phyloP scores from a whole-genome alignment of 2,113 vertebrate genomes.

The Ornithorhynchus anatinus region DNA sequence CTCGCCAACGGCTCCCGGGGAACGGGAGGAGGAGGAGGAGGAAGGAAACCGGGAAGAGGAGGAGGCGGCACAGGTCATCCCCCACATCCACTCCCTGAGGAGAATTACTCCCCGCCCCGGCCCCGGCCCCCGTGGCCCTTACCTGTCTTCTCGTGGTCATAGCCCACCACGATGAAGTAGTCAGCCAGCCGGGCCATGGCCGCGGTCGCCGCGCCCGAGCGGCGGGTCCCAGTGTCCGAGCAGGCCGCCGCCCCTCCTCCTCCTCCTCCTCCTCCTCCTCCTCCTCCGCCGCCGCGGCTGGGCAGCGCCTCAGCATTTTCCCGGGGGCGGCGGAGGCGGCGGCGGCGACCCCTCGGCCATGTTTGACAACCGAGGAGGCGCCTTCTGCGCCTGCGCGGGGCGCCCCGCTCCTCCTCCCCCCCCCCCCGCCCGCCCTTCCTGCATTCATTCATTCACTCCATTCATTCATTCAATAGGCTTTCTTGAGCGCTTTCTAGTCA shows the following conservation, averaged over 20 bases:
- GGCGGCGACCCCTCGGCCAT: constrained; percentile 88
- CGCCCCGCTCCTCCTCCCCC: constrained; percentile 31
- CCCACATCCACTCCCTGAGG: too few species aligned
- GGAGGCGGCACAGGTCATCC: too few species aligned
- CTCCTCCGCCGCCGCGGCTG: constrained; percentile 63
- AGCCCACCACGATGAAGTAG: constrained; percentile 94
- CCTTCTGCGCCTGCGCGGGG: constrained; percentile 84
- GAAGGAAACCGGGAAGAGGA: constrained; percentile 1
- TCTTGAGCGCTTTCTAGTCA: too few species aligned
- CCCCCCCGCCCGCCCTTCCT: neutral
- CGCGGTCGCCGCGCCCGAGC: constrained; percentile 55
- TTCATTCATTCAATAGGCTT: too few species aligned
- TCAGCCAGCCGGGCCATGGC: constrained; percentile 94
- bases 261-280: neutral
- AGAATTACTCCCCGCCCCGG: too few species aligned
- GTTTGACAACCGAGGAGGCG: constrained; percentile 85
- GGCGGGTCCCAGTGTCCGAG: constrained; percentile 35
- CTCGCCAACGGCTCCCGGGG: neutral
- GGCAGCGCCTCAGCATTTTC: constrained; percentile 91
- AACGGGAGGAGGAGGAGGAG: neutral
- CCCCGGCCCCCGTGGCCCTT: constrained; percentile 70
- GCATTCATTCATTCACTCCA: neutral
- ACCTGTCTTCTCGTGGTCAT: constrained; percentile 93
- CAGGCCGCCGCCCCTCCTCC: constrained; percentile 41
- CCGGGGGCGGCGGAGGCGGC: constrained; percentile 68